Base-by-base conservation (phyloP, 2,113 vertebrate species). In the Canis aureus region DNA sequence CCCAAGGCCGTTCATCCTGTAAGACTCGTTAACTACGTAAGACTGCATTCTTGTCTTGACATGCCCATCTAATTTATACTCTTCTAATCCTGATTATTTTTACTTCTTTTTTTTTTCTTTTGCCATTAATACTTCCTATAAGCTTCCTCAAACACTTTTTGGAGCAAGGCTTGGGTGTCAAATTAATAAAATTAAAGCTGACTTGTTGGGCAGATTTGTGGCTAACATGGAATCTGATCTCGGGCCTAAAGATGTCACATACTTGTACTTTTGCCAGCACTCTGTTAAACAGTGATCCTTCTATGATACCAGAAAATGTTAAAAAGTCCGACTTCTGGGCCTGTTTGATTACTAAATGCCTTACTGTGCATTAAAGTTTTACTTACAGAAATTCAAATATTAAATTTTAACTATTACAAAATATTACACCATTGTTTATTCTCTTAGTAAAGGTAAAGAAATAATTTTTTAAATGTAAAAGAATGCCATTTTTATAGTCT, bases 401-500 rank as follows among this genome's bases (percentile, higher is more conserved):
- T 79, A 64, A 55, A 81, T 73, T 95, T 95, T 89, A 93, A 19
- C 38, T 57, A 43, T 43, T 43, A 43, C 7, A 43, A 92, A n/a
- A 35, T 23, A n/a, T 49, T 59, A 67, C 2, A 85, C 43, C 1
- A 15, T 95, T 29, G 69, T 64, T 87, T 25, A 67, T 84, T 78
- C 22, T 84, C 67, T 60, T 80, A 29, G 51, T 67, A 60, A 90
- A 66, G 22, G 23, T 79, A 86, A 84, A 93, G 43, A 35, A 95
- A 53, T 82, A 92, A 64, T 86, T 73, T 73, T 55, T 51, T 66
- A 81, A 67, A 43, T 1, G 43, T 43, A 43, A 25, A 80, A 53
- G 38, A 32, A 84, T 12, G 1, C 94, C 96, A 62, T 43, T 87
- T 97, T 97, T 95, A 91, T 97, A 81, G 97, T 80, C 78, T 69